phyloP scores from a whole-genome alignment of 2,113 vertebrate genomes.

The Strix aluco region DNA sequence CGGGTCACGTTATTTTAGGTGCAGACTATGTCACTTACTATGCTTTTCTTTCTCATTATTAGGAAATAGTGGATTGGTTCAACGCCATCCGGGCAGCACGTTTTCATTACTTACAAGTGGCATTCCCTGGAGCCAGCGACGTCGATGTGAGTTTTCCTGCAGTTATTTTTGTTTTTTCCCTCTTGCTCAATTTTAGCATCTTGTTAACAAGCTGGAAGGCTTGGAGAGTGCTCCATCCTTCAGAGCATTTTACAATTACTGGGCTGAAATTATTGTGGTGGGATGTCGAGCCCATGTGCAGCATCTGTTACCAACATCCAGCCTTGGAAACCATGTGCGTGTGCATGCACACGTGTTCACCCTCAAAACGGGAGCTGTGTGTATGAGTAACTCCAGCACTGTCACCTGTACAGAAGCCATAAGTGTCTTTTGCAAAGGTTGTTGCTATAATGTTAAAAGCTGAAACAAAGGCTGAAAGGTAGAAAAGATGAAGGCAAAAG shows the following conservation, averaged over 20 bases:
- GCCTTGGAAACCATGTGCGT: background rate
- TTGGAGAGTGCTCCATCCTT: background rate
- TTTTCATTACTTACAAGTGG: slow-evolving; percentile 95
- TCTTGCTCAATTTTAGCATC: background rate
- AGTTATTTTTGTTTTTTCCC: accelerated
- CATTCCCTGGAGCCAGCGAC: slow-evolving; percentile 90
- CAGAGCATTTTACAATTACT: accelerated
- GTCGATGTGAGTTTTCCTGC: slow-evolving; percentile 80
- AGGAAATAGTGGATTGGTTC: slow-evolving; percentile 98
- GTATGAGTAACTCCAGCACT: background rate
- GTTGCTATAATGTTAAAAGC: background rate
- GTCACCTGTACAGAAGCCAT: accelerated
- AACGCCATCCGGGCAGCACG: slow-evolving; percentile 92
- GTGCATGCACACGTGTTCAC: background rate
- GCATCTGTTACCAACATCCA: background rate
- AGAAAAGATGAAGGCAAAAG: background rate
- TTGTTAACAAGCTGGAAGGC: background rate
- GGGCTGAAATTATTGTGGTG: background rate
- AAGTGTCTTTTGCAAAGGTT: background rate
- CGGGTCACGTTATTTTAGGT: background rate
- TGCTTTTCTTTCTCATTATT: background rate
- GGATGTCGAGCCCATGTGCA: background rate
- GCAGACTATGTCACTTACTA: background rate
- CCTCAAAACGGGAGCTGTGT: background rate
- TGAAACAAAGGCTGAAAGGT: background rate